Evolutionary conservation across 2,888 invertebrate genomes (phyloP).

Genomic region (Oxyscelio sp.): DNA sequence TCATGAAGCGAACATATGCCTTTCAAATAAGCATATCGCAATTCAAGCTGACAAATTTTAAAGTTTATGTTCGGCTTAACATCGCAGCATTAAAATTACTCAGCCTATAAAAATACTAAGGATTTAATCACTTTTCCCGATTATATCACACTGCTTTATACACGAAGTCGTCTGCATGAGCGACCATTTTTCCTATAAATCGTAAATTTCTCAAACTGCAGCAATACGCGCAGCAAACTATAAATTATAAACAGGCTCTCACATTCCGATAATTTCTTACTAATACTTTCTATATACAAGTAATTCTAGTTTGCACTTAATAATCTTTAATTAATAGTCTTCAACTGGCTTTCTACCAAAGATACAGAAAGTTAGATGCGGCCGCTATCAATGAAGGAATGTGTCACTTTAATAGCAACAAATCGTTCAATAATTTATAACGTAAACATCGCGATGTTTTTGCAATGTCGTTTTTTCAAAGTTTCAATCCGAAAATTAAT

Average conservation of each 20-base stretch:
- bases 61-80: too few species aligned
- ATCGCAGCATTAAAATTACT: not conserved
- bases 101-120: not conserved
- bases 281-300: constrained; percentile 51
- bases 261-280: constrained; percentile 44
- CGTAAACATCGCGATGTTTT: too few species aligned
- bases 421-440: too few species aligned
- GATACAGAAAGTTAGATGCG: too few species aligned
- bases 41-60: too few species aligned
- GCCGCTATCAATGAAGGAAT: too few species aligned
- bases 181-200: constrained; percentile 40
- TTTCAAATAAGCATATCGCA: too few species aligned
- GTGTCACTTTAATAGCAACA: too few species aligned
- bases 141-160: constrained; percentile 24
- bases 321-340: constrained; percentile 35
- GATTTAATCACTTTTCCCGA: constrained; percentile 24
- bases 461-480: too few species aligned
- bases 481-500: too few species aligned
- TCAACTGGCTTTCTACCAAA: too few species aligned
- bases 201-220: constrained; percentile 37
- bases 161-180: not conserved
- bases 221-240: constrained; percentile 1
- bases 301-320: constrained; percentile 46
- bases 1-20: too few species aligned
- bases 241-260: constrained; percentile 50